Evolutionary conservation across 2,797 vertebrate genomes (phyloP), one percentile per base, ranked within the genome.

Genomic region (Esox lucius): DNA sequence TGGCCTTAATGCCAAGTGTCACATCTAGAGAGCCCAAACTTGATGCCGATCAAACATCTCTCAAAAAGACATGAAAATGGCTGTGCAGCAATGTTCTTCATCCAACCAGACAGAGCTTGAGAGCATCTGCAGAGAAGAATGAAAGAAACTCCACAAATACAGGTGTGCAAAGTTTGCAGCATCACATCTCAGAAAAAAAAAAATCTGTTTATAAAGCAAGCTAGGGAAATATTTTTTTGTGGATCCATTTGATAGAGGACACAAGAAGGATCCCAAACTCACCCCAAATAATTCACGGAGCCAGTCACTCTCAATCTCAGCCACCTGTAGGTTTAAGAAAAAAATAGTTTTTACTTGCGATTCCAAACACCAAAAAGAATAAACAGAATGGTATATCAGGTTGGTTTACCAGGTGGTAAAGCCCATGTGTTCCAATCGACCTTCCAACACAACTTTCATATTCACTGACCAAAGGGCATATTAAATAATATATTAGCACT

Each of bases 211-310:
- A 42, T 8, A 1, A 42, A 42, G 9, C 11, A 59, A 22, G 49
- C 15, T 51, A 59, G 16, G n/a, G 51, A 56, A 8, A 56, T 42
- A 42, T 42, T 42, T 6, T 1, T 22, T n/a, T 56, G 53, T 46
- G 13, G 15, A 51, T 4, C 53, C 9, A 62, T 39, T 22, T 33
- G 13, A 46, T 39, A 59, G 7, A 22, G 5, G 1, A 72, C 33
- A 22, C 17, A 16, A 24, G 16, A 70, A 28, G 28, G 69, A 71
- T 66, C 7, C n/a, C 17, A 64, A 59, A 86, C 89, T 89, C 87
- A 95, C 95, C 88, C 79, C 90, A 75, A 88, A 94, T 65, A 96
- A 82, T 80, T 96, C 94, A 73, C 90, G 91, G n/a, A 96, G 81
- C 95, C 95, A 96, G 62, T 91, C 89, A 31, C 73, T 88, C 85